Base-by-base conservation (phyloP, 2,797 vertebrate genomes). In the Sebastolobus alascanus region DNA sequence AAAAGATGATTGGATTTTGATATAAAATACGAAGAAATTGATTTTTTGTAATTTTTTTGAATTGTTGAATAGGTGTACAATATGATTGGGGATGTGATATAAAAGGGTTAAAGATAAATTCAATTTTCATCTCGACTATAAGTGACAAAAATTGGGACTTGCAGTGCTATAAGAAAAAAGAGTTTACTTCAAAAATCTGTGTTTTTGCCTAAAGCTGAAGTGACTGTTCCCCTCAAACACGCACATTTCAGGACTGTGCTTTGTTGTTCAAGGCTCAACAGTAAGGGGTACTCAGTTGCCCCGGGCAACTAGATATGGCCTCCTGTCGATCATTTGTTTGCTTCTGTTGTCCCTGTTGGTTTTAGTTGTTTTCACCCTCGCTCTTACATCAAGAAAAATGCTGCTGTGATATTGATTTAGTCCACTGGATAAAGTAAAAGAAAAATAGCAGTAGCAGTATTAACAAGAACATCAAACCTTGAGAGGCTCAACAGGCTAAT, bases 341-440 rank as follows among this genome's bases (percentile, higher is more conserved):
- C 14, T 27, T 64, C 5, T 74, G 5, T 43, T 75, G 66, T 29
- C 27, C 16, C 46, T 31, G 37, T 63, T 66, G 68, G 13, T 69
- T 79, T 74, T 7, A 9, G 16, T 8, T 61, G 52, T 82, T 70
- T 74, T 37, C 31, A 63, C 22, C 9, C 14, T 67, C 31, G 31
- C 6, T 75, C 33, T 65, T n/a, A 55, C 52, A 56, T 5, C 4
- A 25, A 25, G 13, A 8, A 6, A 56, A 56, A 29, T 0, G 25
- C 67, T 66, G 75, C 71, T 82, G 38, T 20, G 71, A 65, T 70
- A 82, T 65, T 65, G 77, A 87, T 83, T 79, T 22, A 13, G 20
- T 67, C 46, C 11, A 20, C 7, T 50, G 58, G 37, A 37, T 54
- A 27, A 56, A 65, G 37, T 31, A 33, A 67, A 75, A 50, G 2